Evolutionary conservation across 2,113 vertebrate species (phyloP), one percentile per base, ranked within the genome.

Genomic region (Chauna torquata): DNA sequence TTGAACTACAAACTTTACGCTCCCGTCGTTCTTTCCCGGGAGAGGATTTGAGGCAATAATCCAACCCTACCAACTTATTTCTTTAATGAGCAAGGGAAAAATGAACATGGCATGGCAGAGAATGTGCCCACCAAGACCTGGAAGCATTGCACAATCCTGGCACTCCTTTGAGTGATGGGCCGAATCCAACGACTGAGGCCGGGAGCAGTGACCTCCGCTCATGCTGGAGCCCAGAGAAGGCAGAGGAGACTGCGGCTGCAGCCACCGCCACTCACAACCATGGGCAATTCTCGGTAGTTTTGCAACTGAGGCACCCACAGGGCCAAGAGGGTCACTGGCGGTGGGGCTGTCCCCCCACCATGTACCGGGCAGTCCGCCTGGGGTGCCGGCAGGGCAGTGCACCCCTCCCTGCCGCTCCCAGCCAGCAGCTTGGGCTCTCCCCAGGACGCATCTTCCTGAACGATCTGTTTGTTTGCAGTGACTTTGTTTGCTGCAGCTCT

Each of bases 71-170:
- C 7, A 7, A 74, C 77, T 86, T 71, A 52, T 93, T 96, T 91
- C 50, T 88, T 75, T 94, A 92, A 78, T 28, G 68, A 93, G 55
- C 36, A 42, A 74, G 42, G 62, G 47, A 62, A 15, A 59, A 61
- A 87, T 1, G 28, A 78, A 45, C 42, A 36, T 28, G 38, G 34
- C n/a, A 30, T 17, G 36, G 52, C 44, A 45, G 78, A 75, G 76
- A 50, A 45, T 0, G 0, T 0, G 0, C 27, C 19, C 36, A 50
- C 4, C 17, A 0, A 4, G 57, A 79, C 54, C 52, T n/a, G 20
- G 47, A 72, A 49, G 40, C 0, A 0, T 47, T 64, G 40, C 14
- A 27, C 6, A 2, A 11, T 30, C 49, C 40, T 8, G 11, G 34
- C 16, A 27, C 5, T 6, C 8, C 32, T 87, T 49, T 66, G 87